Base-by-base conservation (phyloP, 2,888 invertebrate genomes). In the Agrenia bidenticulata region DNA sequence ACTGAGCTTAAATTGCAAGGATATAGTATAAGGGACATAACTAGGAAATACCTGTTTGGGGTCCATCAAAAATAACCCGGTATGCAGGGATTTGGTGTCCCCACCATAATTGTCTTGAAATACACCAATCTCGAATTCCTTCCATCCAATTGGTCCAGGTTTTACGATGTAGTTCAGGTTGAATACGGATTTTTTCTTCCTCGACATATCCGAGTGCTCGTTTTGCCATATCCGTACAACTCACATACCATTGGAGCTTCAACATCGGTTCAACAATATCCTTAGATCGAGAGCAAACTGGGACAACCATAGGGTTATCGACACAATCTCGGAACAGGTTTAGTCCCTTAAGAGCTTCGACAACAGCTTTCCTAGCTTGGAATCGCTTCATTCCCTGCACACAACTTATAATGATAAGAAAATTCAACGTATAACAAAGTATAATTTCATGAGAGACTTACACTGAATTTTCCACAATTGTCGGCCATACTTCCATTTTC, bases 71-170 rank as follows among this genome's bases (percentile, higher is more conserved):
- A 11, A 83, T 84, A 15, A 93, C 87, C 78, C 85, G 87, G 79
- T 97, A 99, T 0, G 94, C 96, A 0, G 99, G 99, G 74, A 99
- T 94, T 64, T 93, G 87, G 81, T 99, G 99, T 1, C 99, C 99
- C 99, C 99, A 99, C 99, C 99, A 99, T 62, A 99, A 83, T 80
- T 99, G 99, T 1, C 93, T 84, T 0, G 97, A 98, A 66, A 99
- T 92, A 81, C 99, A 99, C 99, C 99, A 99, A 81, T 99, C 98
- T 2, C 95, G 84, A 74, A 95, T 94, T 78, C 92, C 92, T 78
- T 91, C 91, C 86, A 99, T 89, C 98, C 98, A 99, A 78, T 89
- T 87, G 80, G 87, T 89, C 99, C 99, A 99, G 37, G 87, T 92
- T 82, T 92, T 94, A 74, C 89, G 88, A 80, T 95, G 94, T 60